These are phyloP conservation scores for Liodrosophila aerea DNA, from an alignment of 2,888 invertebrate genomes.

Conservation along the genomic window DNA sequence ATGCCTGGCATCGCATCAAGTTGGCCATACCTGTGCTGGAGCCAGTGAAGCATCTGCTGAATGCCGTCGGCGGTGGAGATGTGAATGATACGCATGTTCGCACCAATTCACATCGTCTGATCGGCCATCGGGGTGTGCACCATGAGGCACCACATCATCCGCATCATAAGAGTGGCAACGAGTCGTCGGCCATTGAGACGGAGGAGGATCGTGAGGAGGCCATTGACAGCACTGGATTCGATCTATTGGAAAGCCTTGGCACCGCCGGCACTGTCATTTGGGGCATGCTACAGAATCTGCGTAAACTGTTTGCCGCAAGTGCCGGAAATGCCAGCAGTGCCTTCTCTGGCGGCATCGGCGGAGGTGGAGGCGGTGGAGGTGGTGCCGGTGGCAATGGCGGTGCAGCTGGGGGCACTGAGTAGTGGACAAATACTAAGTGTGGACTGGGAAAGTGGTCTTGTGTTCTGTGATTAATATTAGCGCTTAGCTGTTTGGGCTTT, in stretches of 20 bases:
- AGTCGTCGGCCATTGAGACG: slow-evolving; percentile 77
- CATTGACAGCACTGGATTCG: slow-evolving; percentile 75
- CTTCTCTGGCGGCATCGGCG: slow-evolving; percentile 65
- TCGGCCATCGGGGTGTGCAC: slow-evolving; percentile 60
- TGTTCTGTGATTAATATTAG: slow-evolving; percentile 69
- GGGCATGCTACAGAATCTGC: slow-evolving; percentile 76
- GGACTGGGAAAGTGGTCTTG: slow-evolving; percentile 12
- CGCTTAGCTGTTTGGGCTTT: slow-evolving; percentile 17
- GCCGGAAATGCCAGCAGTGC: slow-evolving; percentile 73
- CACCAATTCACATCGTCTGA: slow-evolving; percentile 64
- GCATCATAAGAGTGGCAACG: slow-evolving; percentile 39
- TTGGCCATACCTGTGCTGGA: slow-evolving; percentile 77
- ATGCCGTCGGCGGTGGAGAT: slow-evolving; percentile 76
- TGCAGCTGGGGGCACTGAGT: neutral
- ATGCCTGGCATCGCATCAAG: slow-evolving; percentile 72
- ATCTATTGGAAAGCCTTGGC: slow-evolving; percentile 78
- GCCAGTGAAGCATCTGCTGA: slow-evolving; percentile 78
- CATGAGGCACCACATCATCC: slow-evolving; percentile 35
- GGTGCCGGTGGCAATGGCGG: slow-evolving; percentile 4
- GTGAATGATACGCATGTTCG: slow-evolving; percentile 71
- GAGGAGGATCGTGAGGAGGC: slow-evolving; percentile 80
- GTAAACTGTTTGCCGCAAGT: slow-evolving; percentile 79
- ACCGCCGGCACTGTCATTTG: slow-evolving; percentile 71
- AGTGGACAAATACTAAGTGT: too few relatives aligned
- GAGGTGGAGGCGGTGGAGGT: slow-evolving; percentile 17